Evolutionary conservation across 2,113 vertebrate species (phyloP), one percentile per base, ranked within the genome.

Genomic region (Heterotis niloticus): DNA sequence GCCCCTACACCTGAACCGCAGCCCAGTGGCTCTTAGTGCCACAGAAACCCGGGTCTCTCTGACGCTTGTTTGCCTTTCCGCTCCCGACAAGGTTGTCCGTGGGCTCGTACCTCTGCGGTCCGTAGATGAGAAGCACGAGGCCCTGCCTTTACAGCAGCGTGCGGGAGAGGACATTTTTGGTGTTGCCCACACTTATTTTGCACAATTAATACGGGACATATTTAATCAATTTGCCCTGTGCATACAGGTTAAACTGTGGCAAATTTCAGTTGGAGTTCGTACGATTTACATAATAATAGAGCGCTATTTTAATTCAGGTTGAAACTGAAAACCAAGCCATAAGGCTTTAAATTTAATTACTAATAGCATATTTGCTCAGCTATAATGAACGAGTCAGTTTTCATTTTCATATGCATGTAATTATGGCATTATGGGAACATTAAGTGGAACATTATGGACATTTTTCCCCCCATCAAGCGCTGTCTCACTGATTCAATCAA

Each of bases 201-300:
- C 34, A 44, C 34, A 44, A 44, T 44, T 44, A 44, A 44, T 44
- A 44, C 3, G 34, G 34, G 34, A 44, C 34, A 44, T 44, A 74
- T 57, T 74, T 57, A 74, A 59, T 29, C 54, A 74, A 20, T 28
- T 56, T 52, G 23, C 70, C 70, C 26, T 59, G 57, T 74, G n/a
- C 13, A 16, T 74, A 24, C 11, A 29, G 16, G 56, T 59, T 79
- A 74, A 34, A 70, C 78, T 68, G 14, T 68, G 78, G 59, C 80
- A 28, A 74, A 80, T 87, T 80, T 59, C 72, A 60, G 23, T n/a
- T 57, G 57, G 52, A 74, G 26, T 74, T 20, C 56, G 13, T 56
- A 54, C 28, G 24, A 74, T 74, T 59, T 74, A 74, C 72, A 74
- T 74, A 59, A 23, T 74, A 74, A 74, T 64, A 14, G 66, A 29